Conservation (phyloP, 2,797 vertebrate species). For the Oreochromis grahami region DNA sequence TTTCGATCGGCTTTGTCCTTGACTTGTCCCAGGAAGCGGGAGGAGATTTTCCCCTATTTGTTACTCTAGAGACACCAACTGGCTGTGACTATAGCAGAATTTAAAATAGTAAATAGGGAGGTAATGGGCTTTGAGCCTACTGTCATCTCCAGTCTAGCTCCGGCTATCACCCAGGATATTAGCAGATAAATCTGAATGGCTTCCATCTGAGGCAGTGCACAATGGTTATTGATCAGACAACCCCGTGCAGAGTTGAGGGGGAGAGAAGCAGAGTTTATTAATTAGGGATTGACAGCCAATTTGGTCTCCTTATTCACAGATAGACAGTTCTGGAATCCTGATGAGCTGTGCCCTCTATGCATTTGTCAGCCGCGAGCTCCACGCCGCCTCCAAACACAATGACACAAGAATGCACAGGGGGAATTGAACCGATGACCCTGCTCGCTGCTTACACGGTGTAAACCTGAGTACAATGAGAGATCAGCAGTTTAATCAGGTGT, state of each 20-base stretch:
- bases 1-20: constrained; percentile 63
- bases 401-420: constrained; percentile 25
- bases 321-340: constrained; percentile 64
- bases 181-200: constrained; percentile 86
- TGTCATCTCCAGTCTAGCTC: constrained; percentile 72
- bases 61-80: constrained; percentile 55
- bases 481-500: constrained; percentile 50
- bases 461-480: constrained; percentile 46
- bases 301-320: constrained; percentile 73
- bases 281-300: constrained; percentile 88
- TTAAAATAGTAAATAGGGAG: constrained; percentile 77
- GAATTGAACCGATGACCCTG: constrained; percentile 44
- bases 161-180: constrained; percentile 78
- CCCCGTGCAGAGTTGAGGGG: constrained; percentile 26
- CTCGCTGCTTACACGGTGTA: constrained; percentile 9
- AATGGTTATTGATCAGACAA: constrained; percentile 81
- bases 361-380: background rate
- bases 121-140: constrained; percentile 73
- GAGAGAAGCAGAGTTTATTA: constrained; percentile 83
- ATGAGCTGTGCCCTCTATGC: constrained; percentile 66
- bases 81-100: constrained; percentile 68
- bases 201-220: constrained; percentile 70
- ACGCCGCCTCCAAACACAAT: constrained; percentile 39
- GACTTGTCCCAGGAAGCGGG: constrained; percentile 51
- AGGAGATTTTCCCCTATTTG: constrained; percentile 59